These are phyloP conservation scores for Lissonota sp. DNA, from an alignment of 2,888 invertebrate genomes.

Conservation along the genomic window DNA sequence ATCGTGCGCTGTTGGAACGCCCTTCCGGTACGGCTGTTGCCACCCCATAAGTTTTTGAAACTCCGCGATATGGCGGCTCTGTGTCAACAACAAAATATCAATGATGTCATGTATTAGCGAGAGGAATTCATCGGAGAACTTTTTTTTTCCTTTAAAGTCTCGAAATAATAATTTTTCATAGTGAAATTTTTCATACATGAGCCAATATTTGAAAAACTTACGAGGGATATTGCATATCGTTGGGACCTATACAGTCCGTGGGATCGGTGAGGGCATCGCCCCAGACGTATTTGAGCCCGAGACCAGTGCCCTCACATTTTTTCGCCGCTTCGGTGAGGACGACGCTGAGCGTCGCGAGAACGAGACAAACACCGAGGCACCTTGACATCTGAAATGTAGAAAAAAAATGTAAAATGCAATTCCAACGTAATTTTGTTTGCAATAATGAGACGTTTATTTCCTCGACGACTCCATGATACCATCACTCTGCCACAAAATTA, in stretches of 20 bases:
- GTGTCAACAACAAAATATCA: slow-evolving; percentile 71
- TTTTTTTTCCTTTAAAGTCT: background rate
- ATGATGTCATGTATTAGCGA: background rate
- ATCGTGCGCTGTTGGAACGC: slow-evolving; percentile 86
- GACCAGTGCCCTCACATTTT: slow-evolving; percentile 86
- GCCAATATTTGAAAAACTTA: slow-evolving; percentile 83
- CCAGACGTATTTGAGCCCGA: slow-evolving; percentile 92
- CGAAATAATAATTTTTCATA: background rate
- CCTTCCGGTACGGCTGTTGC: slow-evolving; percentile 89
- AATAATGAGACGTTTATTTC: no score
- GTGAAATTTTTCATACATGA: background rate
- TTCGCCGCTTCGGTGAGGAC: slow-evolving; percentile 71
- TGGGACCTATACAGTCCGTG: slow-evolving; percentile 92
- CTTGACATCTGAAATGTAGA: slow-evolving; percentile 76
- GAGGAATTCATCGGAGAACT: no score
- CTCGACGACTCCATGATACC: no score
- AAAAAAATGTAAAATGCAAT: background rate
- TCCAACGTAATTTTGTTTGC: no score
- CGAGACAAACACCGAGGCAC: slow-evolving; percentile 74
- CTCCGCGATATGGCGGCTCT: slow-evolving; percentile 92
- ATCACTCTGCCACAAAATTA: no score
- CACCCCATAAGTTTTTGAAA: slow-evolving; percentile 88
- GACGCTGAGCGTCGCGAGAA: slow-evolving; percentile 69
- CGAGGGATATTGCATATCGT: slow-evolving; percentile 93
- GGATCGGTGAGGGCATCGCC: slow-evolving; percentile 94